Evolutionary conservation across 2,888 invertebrate genomes (phyloP), one percentile per base, ranked within the genome.

Genomic region (Lapara coniferarum): DNA sequence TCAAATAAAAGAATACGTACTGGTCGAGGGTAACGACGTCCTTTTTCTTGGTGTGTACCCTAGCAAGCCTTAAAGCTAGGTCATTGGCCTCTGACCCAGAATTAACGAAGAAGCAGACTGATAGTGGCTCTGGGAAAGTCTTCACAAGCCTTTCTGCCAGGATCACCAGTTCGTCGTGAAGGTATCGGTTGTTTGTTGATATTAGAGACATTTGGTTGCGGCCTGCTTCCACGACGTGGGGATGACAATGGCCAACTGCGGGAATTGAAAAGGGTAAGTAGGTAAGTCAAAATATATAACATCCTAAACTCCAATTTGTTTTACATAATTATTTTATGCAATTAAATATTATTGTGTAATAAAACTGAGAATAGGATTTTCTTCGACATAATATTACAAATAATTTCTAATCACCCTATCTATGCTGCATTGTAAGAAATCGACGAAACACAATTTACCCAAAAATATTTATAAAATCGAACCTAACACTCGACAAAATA

Each of bases 31-130:
- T 97, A 81, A 99, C 97, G 77, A 99, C 95, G 87, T 99, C 99
- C 79, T 96, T 95, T 74, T 97, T 96, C 81, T 97, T 96, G 1
- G 99, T 99, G 88, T 98, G 97, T 69, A 97, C 96, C 73, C 97
- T 95, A 0, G 99, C 98, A 72, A 99, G 93, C 71, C 99, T 95
- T 56, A 99, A 89, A 0, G 99, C 99, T 78, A 99, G 95, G 93
- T 99, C 99, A 89, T 99, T 99, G 10, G 99, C 99, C 92, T 99
- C 99, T 8, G 99, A 99, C 12, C 99, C 99, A 0, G 99, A 99
- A 92, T 99, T 99, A 69, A 99, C 98, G 86, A 99, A 97, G 93
- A 97, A 99, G 83, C 99, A 98, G 6, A 99, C 98, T 19, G 97
- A 97, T 53, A 99, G 93, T 49, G 95, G 95, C 70, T 96, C 96